Evolutionary conservation across 2,888 invertebrate species (phyloP), one percentile per base, ranked within the genome.

Genomic region (Podotricha telesiphe): DNA sequence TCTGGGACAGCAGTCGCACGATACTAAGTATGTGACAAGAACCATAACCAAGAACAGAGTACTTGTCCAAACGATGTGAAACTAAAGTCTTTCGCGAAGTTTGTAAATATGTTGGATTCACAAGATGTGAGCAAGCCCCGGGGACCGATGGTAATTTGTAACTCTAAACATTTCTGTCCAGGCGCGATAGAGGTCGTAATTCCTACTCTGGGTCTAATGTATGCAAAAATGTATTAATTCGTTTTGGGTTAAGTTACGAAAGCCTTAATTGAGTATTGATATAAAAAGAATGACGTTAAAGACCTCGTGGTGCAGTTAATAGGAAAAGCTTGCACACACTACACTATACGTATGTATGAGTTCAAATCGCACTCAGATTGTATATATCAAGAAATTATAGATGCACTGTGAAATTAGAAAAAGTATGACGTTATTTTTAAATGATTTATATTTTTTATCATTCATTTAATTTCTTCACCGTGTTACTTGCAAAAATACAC

Each of bases 71-170:
- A 81, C 81, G 79, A 80, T 80, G 77, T 71, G 68, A 76, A 76
- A 78, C 79, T 77, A 74, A 75, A 79, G 78, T 77, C 78, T 75
- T 77, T 70, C 56, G 65, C 70, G 69, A 79, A 81, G 76, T 77
- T 80, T 73, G 80, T 81, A 82, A 84, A 85, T 86, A 86, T 86
- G 84, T 80, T 78, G 73, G 74, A 79, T 78, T 79, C 78, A 64
- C 74, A 76, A 77, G 77, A 82, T 81, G 82, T 82, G 82, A 79
- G 74, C 69, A 62, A 62, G 64, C 76, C 73, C 70, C 48, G 34
- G 70, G 76, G 77, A 70, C 67, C 62, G 70, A 65, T 59, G 70
- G 75, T 79, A 76, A 82, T 81, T 82, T 82, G 79, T 80, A 78
- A 76, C 77, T 78, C 71, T 72, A 75, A 76, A 74, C 71, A 73